A percentile compares a stretch with the other conserved stretches of the same genome.
These are phyloP conservation scores for Philhelius pedissequus DNA, from an alignment of 2,888 invertebrate species.

Conservation along the genomic window DNA sequence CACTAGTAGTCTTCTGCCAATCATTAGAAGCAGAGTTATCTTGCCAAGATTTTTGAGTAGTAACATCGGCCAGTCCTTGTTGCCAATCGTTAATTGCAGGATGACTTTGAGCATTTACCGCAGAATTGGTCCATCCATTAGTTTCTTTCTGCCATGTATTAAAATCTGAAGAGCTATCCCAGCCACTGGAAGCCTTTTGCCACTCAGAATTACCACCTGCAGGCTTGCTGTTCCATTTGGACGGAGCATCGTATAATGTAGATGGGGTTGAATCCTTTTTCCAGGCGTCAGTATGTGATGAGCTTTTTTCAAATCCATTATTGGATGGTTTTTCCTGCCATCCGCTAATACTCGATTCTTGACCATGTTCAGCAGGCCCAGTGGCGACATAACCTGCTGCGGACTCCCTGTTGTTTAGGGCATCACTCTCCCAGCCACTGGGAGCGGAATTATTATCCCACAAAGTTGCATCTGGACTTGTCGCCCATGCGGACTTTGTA, in stretches of 20 bases:
- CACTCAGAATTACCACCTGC: neutral
- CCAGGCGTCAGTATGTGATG: slow-evolving; percentile 12
- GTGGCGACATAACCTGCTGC: slow-evolving; percentile 13
- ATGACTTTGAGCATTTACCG: neutral
- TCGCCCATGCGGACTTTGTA: slow-evolving; percentile 21
- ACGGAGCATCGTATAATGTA: slow-evolving; percentile 15
- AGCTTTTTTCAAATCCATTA: slow-evolving; percentile 27
- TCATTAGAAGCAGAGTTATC: neutral
- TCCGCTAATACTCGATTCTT: neutral
- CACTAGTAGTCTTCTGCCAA: neutral
- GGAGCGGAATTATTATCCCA: slow-evolving; percentile 1
- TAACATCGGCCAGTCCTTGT: neutral
- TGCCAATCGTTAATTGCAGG: neutral
- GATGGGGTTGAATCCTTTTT: slow-evolving; percentile 3
- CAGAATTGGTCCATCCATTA: neutral
- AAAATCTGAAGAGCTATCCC: slow-evolving; percentile 42
- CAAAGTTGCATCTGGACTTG: neutral
- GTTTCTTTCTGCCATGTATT: slow-evolving; percentile 41
- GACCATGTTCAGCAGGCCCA: slow-evolving; percentile 12
- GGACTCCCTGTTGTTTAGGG: neutral
- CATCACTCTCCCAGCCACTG: slow-evolving; percentile 14
- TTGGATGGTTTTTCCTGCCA: slow-evolving; percentile 14
- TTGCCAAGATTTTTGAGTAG: slow-evolving; percentile 9
- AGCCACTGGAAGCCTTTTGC: slow-evolving; percentile 26
- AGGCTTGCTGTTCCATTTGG: slow-evolving; percentile 28